Percentiles rank a stretch among this genome's conserved stretches.
phyloP scores from a whole-genome alignment of 2,888 invertebrate genomes.

The Drosophila monieri region DNA sequence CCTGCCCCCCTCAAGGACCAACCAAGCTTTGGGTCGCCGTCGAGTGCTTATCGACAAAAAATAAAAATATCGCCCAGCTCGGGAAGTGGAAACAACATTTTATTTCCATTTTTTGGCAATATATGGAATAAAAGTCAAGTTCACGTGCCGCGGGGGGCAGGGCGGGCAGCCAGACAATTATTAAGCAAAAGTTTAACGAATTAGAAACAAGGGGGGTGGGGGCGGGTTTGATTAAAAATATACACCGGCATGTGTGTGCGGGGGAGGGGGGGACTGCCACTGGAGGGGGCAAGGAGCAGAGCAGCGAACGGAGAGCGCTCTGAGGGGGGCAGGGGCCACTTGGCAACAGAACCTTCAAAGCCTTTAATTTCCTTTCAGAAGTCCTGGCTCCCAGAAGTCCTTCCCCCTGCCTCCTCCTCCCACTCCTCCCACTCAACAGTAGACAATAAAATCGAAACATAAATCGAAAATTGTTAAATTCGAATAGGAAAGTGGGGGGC shows the following conservation, averaged over 20 bases:
- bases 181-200: slow-evolving; percentile 80
- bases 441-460: slow-evolving; percentile 77
- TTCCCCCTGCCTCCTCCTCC: not conserved
- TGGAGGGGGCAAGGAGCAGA: slow-evolving; percentile 8
- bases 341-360: not conserved
- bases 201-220: slow-evolving; percentile 65
- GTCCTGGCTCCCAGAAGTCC: too few relatives aligned
- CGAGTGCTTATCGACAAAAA: slow-evolving; percentile 61
- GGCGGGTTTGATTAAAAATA: slow-evolving; percentile 53
- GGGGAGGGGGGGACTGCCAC: not conserved
- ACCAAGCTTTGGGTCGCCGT: slow-evolving; percentile 52
- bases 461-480: slow-evolving; percentile 78
- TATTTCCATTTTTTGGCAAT: slow-evolving; percentile 45
- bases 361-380: not conserved
- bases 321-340: not conserved
- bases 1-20: slow-evolving; percentile 13
- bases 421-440: slow-evolving; percentile 37
- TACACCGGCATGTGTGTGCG: slow-evolving; percentile 7
- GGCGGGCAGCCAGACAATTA: slow-evolving; percentile 75
- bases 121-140: slow-evolving; percentile 77
- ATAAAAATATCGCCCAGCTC: slow-evolving; percentile 25
- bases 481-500: slow-evolving; percentile 58
- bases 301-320: too few relatives aligned
- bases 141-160: slow-evolving; percentile 18
- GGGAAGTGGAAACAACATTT: slow-evolving; percentile 39